Evolutionary conservation across 1,140 invertebrate species (phyloP), one percentile per base, ranked within the genome.

Genomic region (Orius insidiosus): DNA sequence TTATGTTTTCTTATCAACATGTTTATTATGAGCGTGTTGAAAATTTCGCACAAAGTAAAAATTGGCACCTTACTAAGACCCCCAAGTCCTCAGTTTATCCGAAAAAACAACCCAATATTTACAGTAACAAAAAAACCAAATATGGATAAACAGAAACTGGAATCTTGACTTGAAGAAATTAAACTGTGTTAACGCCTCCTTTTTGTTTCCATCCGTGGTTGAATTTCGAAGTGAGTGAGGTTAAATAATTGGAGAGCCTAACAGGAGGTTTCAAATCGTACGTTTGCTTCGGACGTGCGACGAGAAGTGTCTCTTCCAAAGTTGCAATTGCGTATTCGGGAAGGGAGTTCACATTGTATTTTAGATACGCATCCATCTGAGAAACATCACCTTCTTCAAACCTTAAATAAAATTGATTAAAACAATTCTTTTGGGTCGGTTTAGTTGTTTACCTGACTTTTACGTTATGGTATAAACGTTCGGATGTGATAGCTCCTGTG

Each of bases 401-500:
- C 40, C 40, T 53, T 13, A 7, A 40, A 24, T 35, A 24, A 31
- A 30, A 47, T 11, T 24, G 3, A 14, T 2, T 19, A 24, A 46
- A 10, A 45, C 18, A 47, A 42, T 30, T 1, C 11, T 30, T 30
- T 13, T 32, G 6, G n/a, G 10, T 3, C 38, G 5, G 35, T 30
- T 30, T 38, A n/a, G n/a, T n/a, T n/a, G n/a, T n/a, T 48, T 33
- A 54, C 52, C 24, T 65, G 44, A 75, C 62, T 54, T 67, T 65
- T 13, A 74, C 73, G 19, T 66, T 54, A 45, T 63, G 64, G 58
- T 72, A 75, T n/a, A 78, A 59, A 44, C 65, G 64, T 47, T 77
- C 68, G 5, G 76, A 72, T 50, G 76, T 68, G 44, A 80, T 65
- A 33, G 74, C 73, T 14, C 74, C 71, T 10, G 79, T 76, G 59